Evolutionary conservation across 1,140 invertebrate species (phyloP), one percentile per base, ranked within the genome.

Genomic region (Oscheius sp.): DNA sequence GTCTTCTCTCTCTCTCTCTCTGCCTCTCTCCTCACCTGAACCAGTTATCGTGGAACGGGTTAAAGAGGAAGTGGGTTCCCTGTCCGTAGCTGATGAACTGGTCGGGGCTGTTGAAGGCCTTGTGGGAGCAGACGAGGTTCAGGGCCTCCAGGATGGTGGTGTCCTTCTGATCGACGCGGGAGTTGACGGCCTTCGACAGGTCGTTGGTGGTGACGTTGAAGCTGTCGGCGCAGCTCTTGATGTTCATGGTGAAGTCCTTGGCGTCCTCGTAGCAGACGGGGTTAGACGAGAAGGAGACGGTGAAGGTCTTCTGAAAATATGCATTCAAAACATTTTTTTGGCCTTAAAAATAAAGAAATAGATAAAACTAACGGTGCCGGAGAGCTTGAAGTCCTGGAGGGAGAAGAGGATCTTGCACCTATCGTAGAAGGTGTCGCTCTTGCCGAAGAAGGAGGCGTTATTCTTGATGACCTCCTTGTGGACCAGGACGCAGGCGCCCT

Each of bases 141-240:
- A 63, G 32, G 26, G 26, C 61, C 36, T 63, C 61, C 15, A 63
- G 61, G 1, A 63, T 18, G 10, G 32, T 42, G 28, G 31, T 63
- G 26, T 63, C 31, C 32, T 34, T 10, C 1, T 7, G 18, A n/a
- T 13, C 15, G 26, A 38, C 13, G 0, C 23, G 10, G 55, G 36
- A 18, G 10, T 63, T 63, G 61, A 34, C 61, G 26, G 31, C 31
- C 23, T 63, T 63, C 10, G 10, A 0, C 7, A 63, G 13, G 15
- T 63, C 61, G 61, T 63, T 63, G 28, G 61, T 36, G 26, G 15
- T 63, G 61, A 63, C 61, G 28, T 63, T 26, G 61, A 63, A 63
- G 32, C 28, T 32, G 31, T 63, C 61, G 32, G 1, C 61, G 29
- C 26, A 29, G 10, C 35, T 35, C 31, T 63, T 34, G 61, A 63